Conservation (phyloP, 2,113 vertebrate genomes). For the Gnathonemus echidnorhynchus region DNA sequence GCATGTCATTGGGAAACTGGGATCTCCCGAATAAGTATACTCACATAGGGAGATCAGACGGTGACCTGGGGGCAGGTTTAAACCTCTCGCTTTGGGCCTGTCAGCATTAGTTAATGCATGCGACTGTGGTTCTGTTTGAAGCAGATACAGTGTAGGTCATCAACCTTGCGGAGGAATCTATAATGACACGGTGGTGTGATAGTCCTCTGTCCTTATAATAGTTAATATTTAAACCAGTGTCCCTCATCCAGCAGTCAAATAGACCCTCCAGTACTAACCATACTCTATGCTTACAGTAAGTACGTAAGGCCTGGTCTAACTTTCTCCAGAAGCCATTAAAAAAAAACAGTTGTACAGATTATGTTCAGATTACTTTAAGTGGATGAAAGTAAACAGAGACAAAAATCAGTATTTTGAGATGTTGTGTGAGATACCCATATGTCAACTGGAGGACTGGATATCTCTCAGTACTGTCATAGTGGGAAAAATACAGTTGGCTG, state of each 20-base stretch:
- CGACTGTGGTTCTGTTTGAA: neutral
- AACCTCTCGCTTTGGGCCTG: neutral
- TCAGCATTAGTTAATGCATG: neutral
- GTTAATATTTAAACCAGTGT: neutral
- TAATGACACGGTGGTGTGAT: neutral
- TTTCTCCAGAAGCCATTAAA: neutral
- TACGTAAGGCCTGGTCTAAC: neutral
- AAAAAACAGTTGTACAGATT: neutral
- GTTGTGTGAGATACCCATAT: neutral
- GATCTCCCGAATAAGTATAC: neutral
- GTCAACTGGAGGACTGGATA: neutral
- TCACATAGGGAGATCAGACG: neutral
- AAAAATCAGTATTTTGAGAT: neutral
- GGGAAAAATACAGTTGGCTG: neutral
- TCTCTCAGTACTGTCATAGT: neutral
- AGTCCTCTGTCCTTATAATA: neutral
- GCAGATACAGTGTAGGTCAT: neutral
- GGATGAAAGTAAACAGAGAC: neutral
- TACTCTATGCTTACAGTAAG: neutral
- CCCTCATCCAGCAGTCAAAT: neutral
- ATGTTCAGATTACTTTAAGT: neutral
- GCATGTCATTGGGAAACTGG: neutral
- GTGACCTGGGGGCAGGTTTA: neutral
- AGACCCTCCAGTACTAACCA: neutral
- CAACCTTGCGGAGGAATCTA: neutral